Evolutionary conservation across 2,888 invertebrate species (phyloP).

Genomic region (Leuctra nigra): DNA sequence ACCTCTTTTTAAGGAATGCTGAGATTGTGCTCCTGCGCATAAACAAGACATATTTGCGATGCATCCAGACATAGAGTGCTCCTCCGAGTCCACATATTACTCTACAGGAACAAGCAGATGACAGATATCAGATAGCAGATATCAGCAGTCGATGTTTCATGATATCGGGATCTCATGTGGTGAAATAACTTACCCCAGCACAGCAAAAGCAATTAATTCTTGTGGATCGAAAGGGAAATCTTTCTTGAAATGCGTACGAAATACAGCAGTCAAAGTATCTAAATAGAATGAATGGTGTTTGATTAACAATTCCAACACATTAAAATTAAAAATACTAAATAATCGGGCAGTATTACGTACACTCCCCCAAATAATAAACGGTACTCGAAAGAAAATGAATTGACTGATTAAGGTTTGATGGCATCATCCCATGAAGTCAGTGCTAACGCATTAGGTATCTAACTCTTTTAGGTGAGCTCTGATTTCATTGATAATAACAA

Average conservation of each 20-base stretch:
- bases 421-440: too few species aligned
- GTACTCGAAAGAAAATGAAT: too few species aligned
- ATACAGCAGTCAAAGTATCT: conserved; percentile 92
- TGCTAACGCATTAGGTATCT: too few species aligned
- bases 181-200: conserved; percentile 82
- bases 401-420: too few species aligned
- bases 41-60: conserved; percentile 87
- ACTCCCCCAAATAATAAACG: too few species aligned
- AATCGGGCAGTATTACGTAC: too few species aligned
- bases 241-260: conserved; percentile 84
- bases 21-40: conserved; percentile 91
- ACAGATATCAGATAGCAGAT: neutral
- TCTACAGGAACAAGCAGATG: conserved; percentile 41
- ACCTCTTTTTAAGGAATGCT: conserved; percentile 91
- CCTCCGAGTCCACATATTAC: conserved; percentile 80
- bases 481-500: too few species aligned
- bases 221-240: conserved; percentile 97
- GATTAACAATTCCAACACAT: too few species aligned
- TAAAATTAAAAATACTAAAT: too few species aligned
- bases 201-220: conserved; percentile 87
- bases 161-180: neutral
- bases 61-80: conserved; percentile 86
- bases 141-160: neutral
- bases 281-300: too few species aligned
- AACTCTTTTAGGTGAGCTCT: too few species aligned